Evolutionary conservation across 2,113 vertebrate species (phyloP), one percentile per base, ranked within the genome.

Genomic region (Paraplagusia blochii): DNA sequence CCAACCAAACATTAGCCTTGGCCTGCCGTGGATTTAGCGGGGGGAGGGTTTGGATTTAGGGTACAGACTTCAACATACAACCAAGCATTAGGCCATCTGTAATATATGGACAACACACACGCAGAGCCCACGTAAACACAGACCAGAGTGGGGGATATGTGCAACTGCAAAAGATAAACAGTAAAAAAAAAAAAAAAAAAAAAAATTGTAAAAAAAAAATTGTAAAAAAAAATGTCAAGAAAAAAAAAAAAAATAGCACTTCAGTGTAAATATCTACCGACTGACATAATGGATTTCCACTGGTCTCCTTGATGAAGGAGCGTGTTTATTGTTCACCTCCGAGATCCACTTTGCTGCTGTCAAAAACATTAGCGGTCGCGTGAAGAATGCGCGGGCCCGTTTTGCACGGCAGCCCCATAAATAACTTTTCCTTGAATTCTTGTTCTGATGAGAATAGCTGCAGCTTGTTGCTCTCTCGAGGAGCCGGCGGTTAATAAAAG

Each of bases 401-500:
- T 65, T 57, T 64, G 62, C 34, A 14, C 53, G 43, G 56, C 53
- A 29, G 10, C 44, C 40, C 65, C 79, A 81, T 77, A 77, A 83
- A 83, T 85, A 88, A 66, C 51, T 61, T 67, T 44, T 64, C 56
- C 13, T 65, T 54, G 49, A 65, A 77, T 80, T 76, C 76, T 53
- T 82, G 69, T 74, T 77, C 76, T 70, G 63, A 65, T 72, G 78
- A 55, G 16, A 59, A 62, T 49, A 42, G 48, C 45, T 75, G 70
- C 35, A 44, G 70, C 53, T 64, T 52, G 43, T 11, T 64, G 53
- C 69, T 66, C 62, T 75, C 66, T 72, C 13, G 57, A 63, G 76
- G 63, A 81, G 69, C 57, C 33, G 40, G 62, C 19, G 64, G 58
- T 70, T 69, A 66, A 81, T 81, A 80, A 67, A 71, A 73, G 50